Evolutionary conservation across 2,797 vertebrate species (phyloP).

Genomic region (Naso thynnoides): DNA sequence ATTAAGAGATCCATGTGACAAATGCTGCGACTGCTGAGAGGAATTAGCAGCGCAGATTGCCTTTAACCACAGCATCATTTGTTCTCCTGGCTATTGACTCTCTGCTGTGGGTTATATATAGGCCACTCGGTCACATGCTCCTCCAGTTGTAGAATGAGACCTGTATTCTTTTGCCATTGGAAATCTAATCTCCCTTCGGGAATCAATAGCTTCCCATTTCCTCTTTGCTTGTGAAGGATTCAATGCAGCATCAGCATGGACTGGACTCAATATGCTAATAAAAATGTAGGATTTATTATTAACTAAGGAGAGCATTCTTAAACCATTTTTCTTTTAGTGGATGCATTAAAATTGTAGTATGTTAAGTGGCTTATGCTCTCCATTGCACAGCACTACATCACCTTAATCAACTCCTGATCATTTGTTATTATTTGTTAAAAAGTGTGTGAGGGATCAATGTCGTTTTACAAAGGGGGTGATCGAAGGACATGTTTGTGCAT

Average conservation of each 20-base stretch:
- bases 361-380: not conserved
- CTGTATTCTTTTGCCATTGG: slow-evolving; percentile 62
- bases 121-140: slow-evolving; percentile 67
- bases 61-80: slow-evolving; percentile 59
- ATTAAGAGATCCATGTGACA: slow-evolving; percentile 56
- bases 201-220: slow-evolving; percentile 74
- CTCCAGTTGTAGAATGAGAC: slow-evolving; percentile 59
- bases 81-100: slow-evolving; percentile 66
- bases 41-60: slow-evolving; percentile 52
- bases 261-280: slow-evolving; percentile 25
- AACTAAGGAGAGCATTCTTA: not conserved
- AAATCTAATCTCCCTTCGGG: slow-evolving; percentile 59
- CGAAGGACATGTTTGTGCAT: slow-evolving; percentile 47
- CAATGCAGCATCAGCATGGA: slow-evolving; percentile 32
- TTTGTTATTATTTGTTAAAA: slow-evolving; percentile 33
- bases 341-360: slow-evolving; percentile 1
- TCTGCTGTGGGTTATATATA: slow-evolving; percentile 66
- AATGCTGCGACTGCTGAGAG: slow-evolving; percentile 42
- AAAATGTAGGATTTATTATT: slow-evolving; percentile 29
- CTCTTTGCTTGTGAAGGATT: slow-evolving; percentile 58
- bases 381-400: not conserved
- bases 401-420: slow-evolving; percentile 13
- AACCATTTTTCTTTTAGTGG: not conserved
- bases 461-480: slow-evolving; percentile 31
- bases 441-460: slow-evolving; percentile 43